A percentile compares a stretch with the other conserved stretches of the same genome.
These are phyloP conservation scores for Coregonus sp. DNA, from an alignment of 2,797 vertebrate species.

Conservation along the genomic window DNA sequence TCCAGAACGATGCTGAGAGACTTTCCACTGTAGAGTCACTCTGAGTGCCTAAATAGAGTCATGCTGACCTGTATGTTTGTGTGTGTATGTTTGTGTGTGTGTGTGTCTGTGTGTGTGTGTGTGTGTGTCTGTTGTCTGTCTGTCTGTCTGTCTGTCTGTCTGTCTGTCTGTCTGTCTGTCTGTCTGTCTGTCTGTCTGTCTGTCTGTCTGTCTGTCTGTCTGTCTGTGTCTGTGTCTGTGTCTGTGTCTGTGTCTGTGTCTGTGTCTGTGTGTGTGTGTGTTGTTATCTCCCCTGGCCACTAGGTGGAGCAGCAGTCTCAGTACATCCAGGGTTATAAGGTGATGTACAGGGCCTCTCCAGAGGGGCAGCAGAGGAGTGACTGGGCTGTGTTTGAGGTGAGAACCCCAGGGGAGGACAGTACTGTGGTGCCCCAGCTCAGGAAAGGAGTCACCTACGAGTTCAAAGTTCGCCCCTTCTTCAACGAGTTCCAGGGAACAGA, in stretches of 20 bases:
- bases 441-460: slow-evolving; percentile 94
- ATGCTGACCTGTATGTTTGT: slow-evolving; percentile 28
- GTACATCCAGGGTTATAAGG: slow-evolving; percentile 96
- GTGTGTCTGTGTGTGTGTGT: no score
- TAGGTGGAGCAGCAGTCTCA: slow-evolving; percentile 98
- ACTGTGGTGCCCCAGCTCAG: slow-evolving; percentile 87
- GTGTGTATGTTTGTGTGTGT: background rate
- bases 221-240: background rate
- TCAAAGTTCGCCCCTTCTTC: slow-evolving; percentile 97
- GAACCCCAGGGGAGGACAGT: slow-evolving; percentile 88
- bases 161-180: no score
- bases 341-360: slow-evolving; percentile 87
- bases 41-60: slow-evolving; percentile 36
- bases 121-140: no score
- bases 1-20: slow-evolving; percentile 17
- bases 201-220: no score
- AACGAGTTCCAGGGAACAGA: slow-evolving; percentile 99
- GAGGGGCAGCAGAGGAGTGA: slow-evolving; percentile 81
- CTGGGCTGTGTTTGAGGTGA: slow-evolving; percentile 94
- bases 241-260: background rate
- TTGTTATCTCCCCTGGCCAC: slow-evolving; percentile 23
- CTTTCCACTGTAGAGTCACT: slow-evolving; percentile 21
- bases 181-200: no score
- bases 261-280: background rate
- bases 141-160: no score